phyloP scores from a whole-genome alignment of 2,113 vertebrate species.

The Phrynosoma blainvillii region DNA sequence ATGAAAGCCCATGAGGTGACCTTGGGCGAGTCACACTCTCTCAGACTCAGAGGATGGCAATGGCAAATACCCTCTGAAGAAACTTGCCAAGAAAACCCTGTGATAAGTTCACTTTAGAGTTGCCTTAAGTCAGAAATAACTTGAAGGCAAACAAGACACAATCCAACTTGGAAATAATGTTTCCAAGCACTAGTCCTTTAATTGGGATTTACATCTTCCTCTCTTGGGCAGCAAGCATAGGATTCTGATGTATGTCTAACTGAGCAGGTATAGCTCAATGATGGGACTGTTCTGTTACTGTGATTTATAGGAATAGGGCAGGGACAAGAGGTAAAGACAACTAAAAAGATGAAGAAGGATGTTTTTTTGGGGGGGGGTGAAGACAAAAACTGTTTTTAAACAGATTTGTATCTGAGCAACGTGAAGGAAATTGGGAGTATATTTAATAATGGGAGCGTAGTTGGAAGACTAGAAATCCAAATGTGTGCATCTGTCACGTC shows the following conservation, averaged over 20 bases:
- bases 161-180: too few relatives aligned
- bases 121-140: too few relatives aligned
- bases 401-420: background rate
- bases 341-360: background rate
- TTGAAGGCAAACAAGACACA: too few relatives aligned
- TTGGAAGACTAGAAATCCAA: background rate
- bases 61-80: too few relatives aligned
- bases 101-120: too few relatives aligned
- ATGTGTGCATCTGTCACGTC: background rate
- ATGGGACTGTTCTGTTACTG: background rate
- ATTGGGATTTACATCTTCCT: too few relatives aligned
- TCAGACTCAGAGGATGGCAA: too few relatives aligned
- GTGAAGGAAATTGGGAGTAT: constrained; percentile 13
- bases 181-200: too few relatives aligned
- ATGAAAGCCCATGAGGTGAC: too few relatives aligned
- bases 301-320: background rate
- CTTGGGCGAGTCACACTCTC: too few relatives aligned
- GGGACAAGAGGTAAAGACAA: background rate
- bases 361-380: background rate
- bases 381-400: constrained; percentile 3
- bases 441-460: constrained; percentile 15
- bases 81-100: too few relatives aligned
- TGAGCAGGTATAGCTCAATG: background rate
- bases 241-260: background rate
- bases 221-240: background rate